Evolutionary conservation across 2,888 invertebrate species (phyloP).

Genomic region (Drosophila quasianomalipes): DNA sequence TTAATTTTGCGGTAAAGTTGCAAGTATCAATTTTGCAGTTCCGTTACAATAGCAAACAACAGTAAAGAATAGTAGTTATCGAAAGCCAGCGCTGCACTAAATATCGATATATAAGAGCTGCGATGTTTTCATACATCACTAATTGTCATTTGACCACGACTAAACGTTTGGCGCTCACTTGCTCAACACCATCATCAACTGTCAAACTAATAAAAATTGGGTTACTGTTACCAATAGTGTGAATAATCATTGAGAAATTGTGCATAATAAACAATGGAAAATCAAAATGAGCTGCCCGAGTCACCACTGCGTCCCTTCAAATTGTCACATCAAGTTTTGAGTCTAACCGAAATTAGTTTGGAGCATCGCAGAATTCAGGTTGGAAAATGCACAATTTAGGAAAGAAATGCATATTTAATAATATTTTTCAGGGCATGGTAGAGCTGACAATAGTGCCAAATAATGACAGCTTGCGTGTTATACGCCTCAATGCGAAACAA

Average conservation of each 20-base stretch:
- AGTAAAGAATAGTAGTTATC: not conserved
- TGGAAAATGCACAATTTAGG: slow-evolving; percentile 85
- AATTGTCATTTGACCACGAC: not conserved
- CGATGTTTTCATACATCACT: not conserved
- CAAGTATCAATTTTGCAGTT: not conserved
- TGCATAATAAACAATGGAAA: slow-evolving; percentile 48
- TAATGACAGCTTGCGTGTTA: slow-evolving; percentile 92
- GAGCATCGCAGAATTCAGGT: slow-evolving; percentile 96
- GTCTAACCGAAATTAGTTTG: slow-evolving; percentile 97
- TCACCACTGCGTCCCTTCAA: slow-evolving; percentile 90
- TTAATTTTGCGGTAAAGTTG: not conserved
- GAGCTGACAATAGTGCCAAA: slow-evolving; percentile 95
- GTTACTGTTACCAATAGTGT: not conserved
- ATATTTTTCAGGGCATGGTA: slow-evolving; percentile 91
- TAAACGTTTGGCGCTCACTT: not conserved
- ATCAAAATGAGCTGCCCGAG: slow-evolving; percentile 45
- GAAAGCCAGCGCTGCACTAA: not conserved
- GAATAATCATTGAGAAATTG: slow-evolving; percentile 8
- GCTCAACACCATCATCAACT: not conserved
- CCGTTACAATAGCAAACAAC: not conserved
- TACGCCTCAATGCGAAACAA: slow-evolving; percentile 97
- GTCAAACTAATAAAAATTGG: slow-evolving; percentile 23
- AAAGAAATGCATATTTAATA: not conserved
- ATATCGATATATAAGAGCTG: not conserved
- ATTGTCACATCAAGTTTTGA: slow-evolving; percentile 98